Percentiles rank a stretch among this genome's conserved stretches.
phyloP scores from a whole-genome alignment of 1,140 invertebrate species.

The Cepaea nemoralis region DNA sequence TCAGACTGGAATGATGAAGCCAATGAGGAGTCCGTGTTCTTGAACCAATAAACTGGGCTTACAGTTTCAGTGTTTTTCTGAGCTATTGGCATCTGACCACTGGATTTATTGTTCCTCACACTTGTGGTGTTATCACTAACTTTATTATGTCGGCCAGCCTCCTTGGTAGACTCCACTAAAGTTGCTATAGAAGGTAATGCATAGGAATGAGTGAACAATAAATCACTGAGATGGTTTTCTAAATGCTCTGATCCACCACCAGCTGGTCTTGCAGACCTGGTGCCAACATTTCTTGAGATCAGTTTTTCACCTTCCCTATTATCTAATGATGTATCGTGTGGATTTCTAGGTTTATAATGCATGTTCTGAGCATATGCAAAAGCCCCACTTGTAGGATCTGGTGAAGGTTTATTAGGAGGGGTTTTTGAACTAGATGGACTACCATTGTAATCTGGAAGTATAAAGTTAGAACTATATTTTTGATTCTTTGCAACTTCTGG shows the following conservation, averaged over 20 bases:
- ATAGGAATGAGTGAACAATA: no score
- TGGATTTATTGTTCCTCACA: background rate
- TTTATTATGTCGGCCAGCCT: background rate
- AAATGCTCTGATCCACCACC: background rate
- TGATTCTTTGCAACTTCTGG: background rate
- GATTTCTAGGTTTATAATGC: background rate
- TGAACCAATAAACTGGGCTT: conserved; percentile 17
- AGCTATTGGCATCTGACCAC: background rate
- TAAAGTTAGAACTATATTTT: background rate
- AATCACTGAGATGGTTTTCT: background rate
- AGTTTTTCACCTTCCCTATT: background rate
- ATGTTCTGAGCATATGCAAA: background rate
- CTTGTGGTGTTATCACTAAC: background rate
- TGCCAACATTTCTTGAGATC: background rate
- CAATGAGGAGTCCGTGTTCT: background rate
- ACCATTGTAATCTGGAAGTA: background rate
- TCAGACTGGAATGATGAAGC: conserved; percentile 17
- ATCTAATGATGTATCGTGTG: background rate
- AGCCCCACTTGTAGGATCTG: background rate
- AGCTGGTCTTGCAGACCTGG: background rate
- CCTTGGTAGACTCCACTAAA: background rate
- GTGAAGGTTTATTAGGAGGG: background rate
- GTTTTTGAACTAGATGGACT: background rate
- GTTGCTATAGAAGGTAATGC: background rate
- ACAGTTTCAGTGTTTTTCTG: background rate